Evolutionary conservation across 2,888 invertebrate genomes (phyloP).

Genomic region (Selenia dentaria): DNA sequence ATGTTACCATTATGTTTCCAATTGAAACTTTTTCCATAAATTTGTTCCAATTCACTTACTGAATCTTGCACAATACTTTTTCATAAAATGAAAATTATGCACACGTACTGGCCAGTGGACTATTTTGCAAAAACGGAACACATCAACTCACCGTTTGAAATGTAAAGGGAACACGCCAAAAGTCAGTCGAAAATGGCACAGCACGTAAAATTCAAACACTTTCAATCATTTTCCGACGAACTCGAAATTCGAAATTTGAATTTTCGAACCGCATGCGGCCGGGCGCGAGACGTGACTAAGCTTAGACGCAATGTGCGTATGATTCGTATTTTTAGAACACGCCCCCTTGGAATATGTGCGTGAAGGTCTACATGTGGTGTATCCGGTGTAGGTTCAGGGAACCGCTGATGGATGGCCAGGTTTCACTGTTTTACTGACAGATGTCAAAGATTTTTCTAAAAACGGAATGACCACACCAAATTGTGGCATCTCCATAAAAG

Average conservation of each 20-base stretch:
- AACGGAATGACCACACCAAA: no score
- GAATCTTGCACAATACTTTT: neutral
- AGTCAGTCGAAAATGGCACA: slow-evolving; percentile 13
- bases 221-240: slow-evolving; percentile 34
- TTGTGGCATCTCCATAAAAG: no score
- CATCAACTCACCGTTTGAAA: slow-evolving; percentile 24
- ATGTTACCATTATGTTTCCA: neutral
- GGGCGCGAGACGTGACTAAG: slow-evolving; percentile 66
- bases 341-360: slow-evolving; percentile 70
- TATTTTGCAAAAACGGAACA: slow-evolving; percentile 18
- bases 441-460: neutral
- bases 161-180: slow-evolving; percentile 12
- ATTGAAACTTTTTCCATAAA: neutral
- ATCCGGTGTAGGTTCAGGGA: slow-evolving; percentile 65
- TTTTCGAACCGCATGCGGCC: slow-evolving; percentile 43
- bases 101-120: neutral
- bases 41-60: neutral
- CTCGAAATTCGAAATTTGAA: slow-evolving; percentile 30
- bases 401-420: slow-evolving; percentile 38
- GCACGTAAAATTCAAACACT: slow-evolving; percentile 34
- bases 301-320: slow-evolving; percentile 53
- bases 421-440: slow-evolving; percentile 8
- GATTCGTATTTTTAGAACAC: slow-evolving; percentile 77
- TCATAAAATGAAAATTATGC: neutral
- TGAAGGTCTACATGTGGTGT: slow-evolving; percentile 44